A percentile compares a stretch with the other conserved stretches of the same genome.
phyloP scores from a whole-genome alignment of 2,797 vertebrate genomes.

The Remorina albescens region DNA sequence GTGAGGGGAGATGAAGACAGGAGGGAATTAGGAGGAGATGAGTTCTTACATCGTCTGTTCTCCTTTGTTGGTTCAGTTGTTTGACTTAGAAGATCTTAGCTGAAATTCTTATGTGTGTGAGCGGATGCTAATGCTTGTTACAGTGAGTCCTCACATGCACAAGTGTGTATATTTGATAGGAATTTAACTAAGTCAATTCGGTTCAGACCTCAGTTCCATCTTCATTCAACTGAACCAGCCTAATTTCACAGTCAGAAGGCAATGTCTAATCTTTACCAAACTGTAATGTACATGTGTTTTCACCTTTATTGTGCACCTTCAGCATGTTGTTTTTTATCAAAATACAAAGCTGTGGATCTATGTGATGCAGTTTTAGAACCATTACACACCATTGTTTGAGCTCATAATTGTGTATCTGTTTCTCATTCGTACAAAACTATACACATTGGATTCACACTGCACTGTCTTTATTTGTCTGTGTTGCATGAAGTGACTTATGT shows the following conservation, averaged over 20 bases:
- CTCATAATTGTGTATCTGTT: constrained; percentile 15
- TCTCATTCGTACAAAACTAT: not conserved
- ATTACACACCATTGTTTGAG: not conserved
- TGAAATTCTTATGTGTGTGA: constrained; percentile 35
- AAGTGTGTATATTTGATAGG: constrained; percentile 7
- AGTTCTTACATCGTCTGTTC: constrained; percentile 62
- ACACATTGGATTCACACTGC: not conserved
- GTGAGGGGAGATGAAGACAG: constrained; percentile 55
- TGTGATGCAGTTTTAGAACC: too few relatives aligned
- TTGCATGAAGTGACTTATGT: constrained; percentile 14
- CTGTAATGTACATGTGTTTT: too few relatives aligned
- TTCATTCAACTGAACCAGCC: too few relatives aligned
- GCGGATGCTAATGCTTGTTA: constrained; percentile 37
- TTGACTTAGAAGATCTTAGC: constrained; percentile 57
- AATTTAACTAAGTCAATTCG: too few relatives aligned
- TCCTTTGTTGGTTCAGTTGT: constrained; percentile 64
- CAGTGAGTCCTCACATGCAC: not conserved
- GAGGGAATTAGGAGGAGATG: constrained; percentile 65
- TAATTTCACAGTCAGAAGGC: too few relatives aligned
- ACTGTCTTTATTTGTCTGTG: constrained; percentile 11
- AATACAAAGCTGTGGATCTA: too few relatives aligned
- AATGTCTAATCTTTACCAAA: too few relatives aligned
- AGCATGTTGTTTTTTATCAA: too few relatives aligned
- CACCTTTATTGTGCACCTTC: too few relatives aligned
- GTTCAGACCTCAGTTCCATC: too few relatives aligned